Conservation (phyloP, 2,797 vertebrate species). For the Cryptoblepharus egeriae region DNA sequence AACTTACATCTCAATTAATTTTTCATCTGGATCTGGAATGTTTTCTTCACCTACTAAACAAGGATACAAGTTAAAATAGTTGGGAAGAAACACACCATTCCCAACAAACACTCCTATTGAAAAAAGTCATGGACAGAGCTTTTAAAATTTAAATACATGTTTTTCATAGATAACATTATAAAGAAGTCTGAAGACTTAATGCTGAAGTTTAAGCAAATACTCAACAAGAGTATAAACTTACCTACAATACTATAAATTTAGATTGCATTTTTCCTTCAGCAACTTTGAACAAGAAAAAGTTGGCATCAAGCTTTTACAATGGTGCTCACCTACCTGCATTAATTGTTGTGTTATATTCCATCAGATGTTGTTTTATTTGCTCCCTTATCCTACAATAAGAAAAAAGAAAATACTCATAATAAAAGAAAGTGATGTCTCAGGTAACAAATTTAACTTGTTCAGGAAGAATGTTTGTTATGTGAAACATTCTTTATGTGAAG, state of each 20-base stretch:
- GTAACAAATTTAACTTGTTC: background rate
- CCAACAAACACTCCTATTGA: background rate
- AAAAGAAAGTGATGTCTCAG: too few species aligned
- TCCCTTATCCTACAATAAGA: constrained; percentile 60
- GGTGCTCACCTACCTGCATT: constrained; percentile 6
- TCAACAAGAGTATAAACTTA: too few species aligned
- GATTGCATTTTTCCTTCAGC: background rate
- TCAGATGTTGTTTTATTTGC: constrained; percentile 71
- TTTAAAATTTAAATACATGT: background rate
- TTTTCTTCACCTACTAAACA: constrained; percentile 67
- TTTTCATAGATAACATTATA: background rate
- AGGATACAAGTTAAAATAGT: constrained; percentile 24
- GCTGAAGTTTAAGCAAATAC: background rate
- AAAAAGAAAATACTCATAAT: background rate
- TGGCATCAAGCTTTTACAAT: background rate
- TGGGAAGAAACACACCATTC: background rate
- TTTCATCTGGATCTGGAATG: constrained; percentile 50
- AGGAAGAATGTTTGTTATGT: too few species aligned
- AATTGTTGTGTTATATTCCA: constrained; percentile 54
- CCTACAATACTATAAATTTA: too few species aligned
- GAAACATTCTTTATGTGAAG: too few species aligned
- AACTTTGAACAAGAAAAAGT: rapidly evolving
- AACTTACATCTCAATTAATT: constrained; percentile 55
- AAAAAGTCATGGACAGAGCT: rapidly evolving
- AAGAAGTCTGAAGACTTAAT: background rate